Evolutionary conservation across 2,888 invertebrate genomes (phyloP), one percentile per base, ranked within the genome.

Genomic region (Stictocephala bisonia): DNA sequence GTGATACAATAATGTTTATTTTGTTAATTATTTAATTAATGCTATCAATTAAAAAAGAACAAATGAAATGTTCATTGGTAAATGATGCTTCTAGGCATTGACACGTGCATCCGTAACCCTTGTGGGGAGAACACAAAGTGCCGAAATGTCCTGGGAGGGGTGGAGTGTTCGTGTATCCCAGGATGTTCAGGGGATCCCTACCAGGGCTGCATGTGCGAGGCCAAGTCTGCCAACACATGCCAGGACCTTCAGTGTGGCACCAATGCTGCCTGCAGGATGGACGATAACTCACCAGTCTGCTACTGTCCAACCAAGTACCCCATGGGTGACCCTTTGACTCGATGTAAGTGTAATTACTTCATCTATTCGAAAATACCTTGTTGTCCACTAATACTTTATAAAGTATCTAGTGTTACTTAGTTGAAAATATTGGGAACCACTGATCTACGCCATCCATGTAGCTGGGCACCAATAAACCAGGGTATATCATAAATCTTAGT

Each of bases 51-150:
- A n/a, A 18, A 44, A 44, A 44, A 44, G 3, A 15, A 44, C 15
- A 44, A 3, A 9, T 15, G 44, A 15, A 9, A 15, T 44, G n/a
- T 11, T 35, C 7, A 44, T 18, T 18, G 18, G 44, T 44, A 44
- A 18, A 3, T 4, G 44, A 44, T 9, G 44, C 20, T 76, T 74
- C 20, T 76, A 84, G 89, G 89, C 29, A 88, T 88, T 6, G 91
- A 91, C 66, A 91, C 90, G 79, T 95, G 95, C 81, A 85, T 91
- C 22, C 89, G 90, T 74, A 93, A 93, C 83, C 93, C 95, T 0
- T 96, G 96, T 81, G 96, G 96, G 7, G 87, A 90, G 22, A 94
- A 94, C 82, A 90, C 95, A 0, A 90, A 90, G 79, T 96, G 96
- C 81, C 89, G 90, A 72, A 94, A 95, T 83, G 86, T 90, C 51